phyloP scores from a whole-genome alignment of 2,797 vertebrate species.

The Pseudotriccus pelzelni region DNA sequence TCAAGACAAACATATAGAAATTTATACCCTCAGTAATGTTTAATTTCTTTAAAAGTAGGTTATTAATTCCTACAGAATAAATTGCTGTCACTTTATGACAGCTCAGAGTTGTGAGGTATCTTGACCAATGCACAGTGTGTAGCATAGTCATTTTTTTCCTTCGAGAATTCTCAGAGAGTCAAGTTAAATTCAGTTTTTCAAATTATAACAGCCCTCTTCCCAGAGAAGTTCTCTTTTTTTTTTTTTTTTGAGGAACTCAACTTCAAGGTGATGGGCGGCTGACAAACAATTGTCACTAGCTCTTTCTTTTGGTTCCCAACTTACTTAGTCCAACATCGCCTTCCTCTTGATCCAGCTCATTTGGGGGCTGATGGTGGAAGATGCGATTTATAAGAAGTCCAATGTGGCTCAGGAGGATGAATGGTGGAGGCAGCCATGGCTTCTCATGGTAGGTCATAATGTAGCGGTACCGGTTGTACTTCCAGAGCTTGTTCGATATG shows the following conservation, averaged over 20 bases:
- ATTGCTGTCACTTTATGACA: neutral
- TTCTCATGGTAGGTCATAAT: conserved; percentile 95
- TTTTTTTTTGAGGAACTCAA: neutral
- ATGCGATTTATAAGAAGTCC: conserved; percentile 77
- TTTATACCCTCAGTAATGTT: neutral
- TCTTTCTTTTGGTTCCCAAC: neutral
- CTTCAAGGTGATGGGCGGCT: neutral
- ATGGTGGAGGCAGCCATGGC: conserved; percentile 92
- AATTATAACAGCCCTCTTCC: neutral
- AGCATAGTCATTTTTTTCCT: neutral
- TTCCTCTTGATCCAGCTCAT: conserved; percentile 79
- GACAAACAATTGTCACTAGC: neutral
- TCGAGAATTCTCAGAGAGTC: neutral
- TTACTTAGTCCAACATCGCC: conserved; percentile 87
- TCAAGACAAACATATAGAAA: neutral
- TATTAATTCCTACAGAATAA: neutral
- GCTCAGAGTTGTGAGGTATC: neutral
- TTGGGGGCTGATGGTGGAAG: conserved; percentile 71
- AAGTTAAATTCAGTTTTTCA: neutral
- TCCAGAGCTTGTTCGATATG: conserved; percentile 92
- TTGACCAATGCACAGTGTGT: neutral
- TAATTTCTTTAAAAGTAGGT: neutral
- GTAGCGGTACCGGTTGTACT: conserved; percentile 95
- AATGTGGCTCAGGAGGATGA: conserved; percentile 88
- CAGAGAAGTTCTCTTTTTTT: neutral